These are phyloP conservation scores for Fringilla coelebs DNA, from an alignment of 2,797 vertebrate species.

Conservation along the genomic window DNA sequence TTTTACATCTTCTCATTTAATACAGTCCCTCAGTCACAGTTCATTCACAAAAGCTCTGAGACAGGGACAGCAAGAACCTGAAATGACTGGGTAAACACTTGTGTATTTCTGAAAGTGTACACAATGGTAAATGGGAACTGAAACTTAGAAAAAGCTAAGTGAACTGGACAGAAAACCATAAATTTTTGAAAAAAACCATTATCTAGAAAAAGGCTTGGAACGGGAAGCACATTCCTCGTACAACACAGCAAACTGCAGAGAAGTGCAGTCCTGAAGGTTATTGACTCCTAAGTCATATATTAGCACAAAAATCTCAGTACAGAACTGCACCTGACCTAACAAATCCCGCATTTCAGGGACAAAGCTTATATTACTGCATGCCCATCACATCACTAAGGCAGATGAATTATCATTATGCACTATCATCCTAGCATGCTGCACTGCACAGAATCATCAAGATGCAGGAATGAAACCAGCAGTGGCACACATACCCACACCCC, in stretches of 20 bases:
- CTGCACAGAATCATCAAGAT: not conserved
- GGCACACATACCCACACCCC: accelerated
- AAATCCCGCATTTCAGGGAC: not conserved
- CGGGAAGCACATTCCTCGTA: accelerated
- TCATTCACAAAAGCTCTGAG: not conserved
- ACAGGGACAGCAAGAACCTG: not conserved
- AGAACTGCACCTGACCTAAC: not conserved
- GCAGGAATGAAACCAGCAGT: not conserved
- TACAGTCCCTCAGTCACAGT: not conserved
- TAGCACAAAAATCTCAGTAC: not conserved
- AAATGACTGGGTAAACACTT: not conserved
- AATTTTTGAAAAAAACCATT: not conserved
- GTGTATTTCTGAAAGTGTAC: not conserved
- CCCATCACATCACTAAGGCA: not conserved
- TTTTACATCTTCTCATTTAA: not conserved
- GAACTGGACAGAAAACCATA: not conserved
- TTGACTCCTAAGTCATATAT: not conserved
- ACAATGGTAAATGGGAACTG: not conserved
- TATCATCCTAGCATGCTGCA: not conserved
- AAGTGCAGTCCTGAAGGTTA: not conserved
- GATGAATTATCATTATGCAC: not conserved
- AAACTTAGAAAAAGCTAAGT: not conserved
- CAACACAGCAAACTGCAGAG: not conserved
- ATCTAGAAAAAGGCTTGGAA: not conserved
- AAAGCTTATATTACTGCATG: not conserved